phyloP scores from a whole-genome alignment of 2,113 vertebrate genomes.

The Agapornis roseicollis region DNA sequence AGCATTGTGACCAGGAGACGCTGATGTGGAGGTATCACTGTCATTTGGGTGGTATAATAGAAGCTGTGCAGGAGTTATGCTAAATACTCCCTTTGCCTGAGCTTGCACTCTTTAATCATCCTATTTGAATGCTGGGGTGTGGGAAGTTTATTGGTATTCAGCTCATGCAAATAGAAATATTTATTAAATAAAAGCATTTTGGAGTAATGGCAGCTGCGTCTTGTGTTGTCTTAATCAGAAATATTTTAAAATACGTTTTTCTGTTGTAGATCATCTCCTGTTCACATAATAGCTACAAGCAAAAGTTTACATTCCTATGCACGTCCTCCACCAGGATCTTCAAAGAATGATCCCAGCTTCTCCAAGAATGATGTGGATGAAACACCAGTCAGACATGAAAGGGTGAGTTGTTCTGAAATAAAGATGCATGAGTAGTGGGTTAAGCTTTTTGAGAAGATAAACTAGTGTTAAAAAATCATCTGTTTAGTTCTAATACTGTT shows the following conservation, averaged over 20 bases:
- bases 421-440: neutral
- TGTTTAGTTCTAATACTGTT: neutral
- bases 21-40: neutral
- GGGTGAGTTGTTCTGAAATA: slow-evolving; percentile 65
- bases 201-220: neutral
- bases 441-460: neutral
- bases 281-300: slow-evolving; percentile 96
- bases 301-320: slow-evolving; percentile 99
- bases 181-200: neutral
- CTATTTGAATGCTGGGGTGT: neutral
- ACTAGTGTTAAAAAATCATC: neutral
- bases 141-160: neutral
- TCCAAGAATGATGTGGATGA: slow-evolving; percentile 88
- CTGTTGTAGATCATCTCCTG: slow-evolving; percentile 90
- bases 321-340: slow-evolving; percentile 88
- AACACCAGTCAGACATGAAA: slow-evolving; percentile 76
- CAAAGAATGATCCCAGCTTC: slow-evolving; percentile 79
- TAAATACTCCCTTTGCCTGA: neutral
- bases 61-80: neutral
- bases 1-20: neutral
- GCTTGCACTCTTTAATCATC: neutral
- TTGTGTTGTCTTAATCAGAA: neutral
- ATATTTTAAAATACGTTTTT: neutral
- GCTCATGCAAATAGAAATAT: neutral
- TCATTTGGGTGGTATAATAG: neutral